phyloP scores from a whole-genome alignment of 53 echinoderm and acorn worm genomes.

The Hippasteria phrygiana region DNA sequence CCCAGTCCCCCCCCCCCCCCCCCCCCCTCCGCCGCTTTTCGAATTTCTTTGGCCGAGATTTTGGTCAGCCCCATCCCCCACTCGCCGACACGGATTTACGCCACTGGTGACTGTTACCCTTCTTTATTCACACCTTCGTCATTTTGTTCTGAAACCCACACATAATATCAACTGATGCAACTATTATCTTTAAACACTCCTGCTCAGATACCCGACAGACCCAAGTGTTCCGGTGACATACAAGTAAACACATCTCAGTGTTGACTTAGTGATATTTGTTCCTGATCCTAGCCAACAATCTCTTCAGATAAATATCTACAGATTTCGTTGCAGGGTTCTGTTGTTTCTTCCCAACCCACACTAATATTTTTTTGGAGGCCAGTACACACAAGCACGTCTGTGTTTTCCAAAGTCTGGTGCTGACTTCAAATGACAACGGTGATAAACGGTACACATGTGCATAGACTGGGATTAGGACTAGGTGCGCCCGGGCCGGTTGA shows the following conservation, averaged over 20 bases:
- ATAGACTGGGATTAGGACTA: not conserved
- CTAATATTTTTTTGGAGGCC: not conserved
- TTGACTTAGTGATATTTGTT: slow-evolving; percentile 40
- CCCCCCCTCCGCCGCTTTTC: no score
- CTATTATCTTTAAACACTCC: not conserved
- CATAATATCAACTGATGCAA: not conserved
- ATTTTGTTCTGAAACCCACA: no score
- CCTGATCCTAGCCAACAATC: slow-evolving; percentile 3
- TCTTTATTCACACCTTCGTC: no score
- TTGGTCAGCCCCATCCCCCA: no score
- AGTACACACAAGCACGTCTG: not conserved
- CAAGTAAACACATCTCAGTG: not conserved
- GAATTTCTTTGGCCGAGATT: no score
- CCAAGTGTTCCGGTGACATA: not conserved
- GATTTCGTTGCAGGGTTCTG: no score
- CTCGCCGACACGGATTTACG: no score
- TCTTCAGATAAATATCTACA: not conserved
- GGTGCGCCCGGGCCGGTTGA: not conserved
- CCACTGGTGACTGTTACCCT: no score
- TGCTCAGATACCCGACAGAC: not conserved
- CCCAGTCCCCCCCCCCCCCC: no score
- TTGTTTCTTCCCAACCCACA: not conserved
- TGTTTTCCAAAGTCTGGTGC: not conserved
- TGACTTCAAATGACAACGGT: not conserved
- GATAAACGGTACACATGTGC: not conserved